Percentiles rank a stretch among this genome's conserved stretches.
Conservation (phyloP, 2,113 vertebrate genomes). For the Pseudorectes ferrugineus region DNA sequence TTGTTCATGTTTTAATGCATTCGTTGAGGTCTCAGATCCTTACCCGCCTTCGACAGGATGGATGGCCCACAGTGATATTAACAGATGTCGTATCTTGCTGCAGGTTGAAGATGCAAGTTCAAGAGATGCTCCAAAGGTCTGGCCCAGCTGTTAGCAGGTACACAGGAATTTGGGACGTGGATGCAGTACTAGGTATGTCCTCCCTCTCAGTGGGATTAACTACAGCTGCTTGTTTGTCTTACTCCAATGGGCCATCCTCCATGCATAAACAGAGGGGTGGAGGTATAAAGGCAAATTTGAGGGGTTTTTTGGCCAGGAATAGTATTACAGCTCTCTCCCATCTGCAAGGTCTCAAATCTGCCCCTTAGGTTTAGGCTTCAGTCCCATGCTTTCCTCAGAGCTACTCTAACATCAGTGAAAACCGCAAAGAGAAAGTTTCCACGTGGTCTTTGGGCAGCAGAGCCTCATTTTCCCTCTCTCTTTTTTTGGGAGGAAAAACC, state of each 20-base stretch:
- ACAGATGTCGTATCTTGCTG: not conserved
- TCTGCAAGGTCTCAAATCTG: not conserved
- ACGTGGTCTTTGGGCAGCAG: not conserved
- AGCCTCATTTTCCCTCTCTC: not conserved
- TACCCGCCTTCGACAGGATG: not conserved
- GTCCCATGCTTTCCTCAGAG: not conserved
- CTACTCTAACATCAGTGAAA: not conserved
- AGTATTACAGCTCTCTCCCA: not conserved
- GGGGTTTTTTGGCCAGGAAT: rapidly evolving
- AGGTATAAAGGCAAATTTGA: not conserved
- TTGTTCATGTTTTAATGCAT: not conserved
- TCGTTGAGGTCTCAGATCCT: not conserved
- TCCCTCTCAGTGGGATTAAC: not conserved
- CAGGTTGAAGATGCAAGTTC: not conserved
- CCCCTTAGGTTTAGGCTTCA: not conserved
- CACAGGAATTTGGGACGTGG: not conserved
- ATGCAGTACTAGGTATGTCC: not conserved
- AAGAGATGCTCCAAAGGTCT: not conserved
- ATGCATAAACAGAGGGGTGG: not conserved
- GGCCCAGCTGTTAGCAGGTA: not conserved
- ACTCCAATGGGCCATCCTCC: not conserved
- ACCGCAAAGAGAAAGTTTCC: not conserved
- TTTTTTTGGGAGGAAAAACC: rapidly evolving
- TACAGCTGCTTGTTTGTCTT: not conserved
- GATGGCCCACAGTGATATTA: not conserved